phyloP scores from a whole-genome alignment of 2,888 invertebrate genomes.

The Lithophane socia region DNA sequence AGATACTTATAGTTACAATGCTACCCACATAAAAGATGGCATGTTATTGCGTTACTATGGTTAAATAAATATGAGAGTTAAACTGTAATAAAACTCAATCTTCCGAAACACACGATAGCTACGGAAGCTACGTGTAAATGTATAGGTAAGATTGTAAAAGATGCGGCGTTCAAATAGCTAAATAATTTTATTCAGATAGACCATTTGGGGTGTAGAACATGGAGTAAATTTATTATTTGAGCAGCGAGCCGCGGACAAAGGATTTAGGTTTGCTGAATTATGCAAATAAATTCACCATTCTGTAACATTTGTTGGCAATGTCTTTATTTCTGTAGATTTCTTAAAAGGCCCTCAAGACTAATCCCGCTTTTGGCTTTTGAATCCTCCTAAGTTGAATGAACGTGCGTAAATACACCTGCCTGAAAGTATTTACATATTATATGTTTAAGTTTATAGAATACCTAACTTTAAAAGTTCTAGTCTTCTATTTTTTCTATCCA shows the following conservation, averaged over 20 bases:
- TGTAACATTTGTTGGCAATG: conserved; percentile 90
- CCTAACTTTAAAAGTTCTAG: conserved; percentile 8
- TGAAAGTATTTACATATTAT: conserved; percentile 71
- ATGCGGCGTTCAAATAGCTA: conserved; percentile 82
- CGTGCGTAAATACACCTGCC: conserved; percentile 76
- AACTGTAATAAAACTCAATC: conserved; percentile 59
- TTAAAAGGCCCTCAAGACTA: conserved; percentile 85
- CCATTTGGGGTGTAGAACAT: conserved; percentile 85
- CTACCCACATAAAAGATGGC: conserved; percentile 72
- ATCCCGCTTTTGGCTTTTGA: conserved; percentile 84
- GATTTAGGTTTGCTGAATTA: conserved; percentile 89
- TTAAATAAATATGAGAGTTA: conserved; percentile 57
- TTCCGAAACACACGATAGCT: conserved; percentile 20
- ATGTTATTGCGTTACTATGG: conserved; percentile 60
- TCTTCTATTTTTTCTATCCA: conserved; percentile 24
- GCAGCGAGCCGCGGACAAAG: conserved; percentile 87
- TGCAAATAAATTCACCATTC: conserved; percentile 90
- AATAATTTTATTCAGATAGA: conserved; percentile 87
- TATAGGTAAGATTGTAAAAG: conserved; percentile 67
- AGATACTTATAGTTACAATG: conserved; percentile 77
- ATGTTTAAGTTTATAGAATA: conserved; percentile 66
- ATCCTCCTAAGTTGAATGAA: conserved; percentile 79
- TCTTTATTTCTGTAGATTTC: conserved; percentile 89
- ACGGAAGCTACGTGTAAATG: conserved; percentile 12
- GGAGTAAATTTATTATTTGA: conserved; percentile 89